Evolutionary conservation across 2,888 invertebrate genomes (phyloP).

Genomic region (Notodonta dromedarius): DNA sequence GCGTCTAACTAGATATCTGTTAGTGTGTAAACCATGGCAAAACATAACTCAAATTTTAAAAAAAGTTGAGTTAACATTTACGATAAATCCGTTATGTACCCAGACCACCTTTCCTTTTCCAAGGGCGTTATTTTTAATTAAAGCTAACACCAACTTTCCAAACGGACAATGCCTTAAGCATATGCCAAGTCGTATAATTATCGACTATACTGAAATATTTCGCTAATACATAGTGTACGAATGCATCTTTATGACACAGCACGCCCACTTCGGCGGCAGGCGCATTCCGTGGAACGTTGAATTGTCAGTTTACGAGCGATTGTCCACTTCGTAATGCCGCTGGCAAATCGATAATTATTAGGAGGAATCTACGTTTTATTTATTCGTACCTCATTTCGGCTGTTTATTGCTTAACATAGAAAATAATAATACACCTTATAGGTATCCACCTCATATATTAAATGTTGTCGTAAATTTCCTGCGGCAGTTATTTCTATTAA

Average conservation of each 20-base stretch:
- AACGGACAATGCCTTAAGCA: conserved; percentile 42
- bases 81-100: conserved; percentile 46
- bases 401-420: background rate
- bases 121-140: conserved; percentile 64
- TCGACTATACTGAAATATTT: conserved; percentile 51
- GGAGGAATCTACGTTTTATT: conserved; percentile 37
- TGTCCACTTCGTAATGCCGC: conserved; percentile 43
- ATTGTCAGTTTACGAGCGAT: conserved; percentile 65
- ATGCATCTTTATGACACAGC: conserved; percentile 53
- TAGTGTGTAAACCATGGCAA: too few relatives aligned
- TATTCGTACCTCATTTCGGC: background rate
- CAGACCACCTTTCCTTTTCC: background rate
- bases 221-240: conserved; percentile 49
- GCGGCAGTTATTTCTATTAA: conserved; percentile 19
- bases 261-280: conserved; percentile 36
- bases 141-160: conserved; percentile 48
- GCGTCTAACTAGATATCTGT: background rate
- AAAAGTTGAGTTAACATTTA: conserved; percentile 44
- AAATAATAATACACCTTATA: background rate
- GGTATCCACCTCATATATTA: background rate
- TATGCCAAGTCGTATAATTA: conserved; percentile 50
- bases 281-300: conserved; percentile 39
- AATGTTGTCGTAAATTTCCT: conserved; percentile 17
- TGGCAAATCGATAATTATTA: conserved; percentile 48
- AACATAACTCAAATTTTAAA: too few relatives aligned